These are phyloP conservation scores for Enteromius thamalakanensis DNA, from an alignment of 2,797 vertebrate species.

Conservation along the genomic window DNA sequence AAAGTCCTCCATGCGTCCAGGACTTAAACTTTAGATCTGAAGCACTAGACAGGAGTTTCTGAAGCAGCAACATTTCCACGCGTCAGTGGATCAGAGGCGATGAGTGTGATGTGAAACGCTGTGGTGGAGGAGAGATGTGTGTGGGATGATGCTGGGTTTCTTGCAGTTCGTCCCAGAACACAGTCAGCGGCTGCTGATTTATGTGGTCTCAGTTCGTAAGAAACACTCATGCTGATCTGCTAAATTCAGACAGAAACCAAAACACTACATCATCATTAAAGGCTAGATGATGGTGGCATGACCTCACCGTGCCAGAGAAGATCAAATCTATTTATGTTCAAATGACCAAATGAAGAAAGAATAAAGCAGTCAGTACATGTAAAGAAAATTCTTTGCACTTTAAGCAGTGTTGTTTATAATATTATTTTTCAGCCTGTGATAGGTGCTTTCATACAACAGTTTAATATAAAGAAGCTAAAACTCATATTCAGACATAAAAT, in stretches of 20 bases:
- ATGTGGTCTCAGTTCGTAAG: slow-evolving; percentile 10
- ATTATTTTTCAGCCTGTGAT: not conserved
- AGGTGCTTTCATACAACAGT: not conserved
- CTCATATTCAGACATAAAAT: not conserved
- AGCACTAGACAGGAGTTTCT: not conserved
- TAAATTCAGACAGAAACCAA: slow-evolving; percentile 30
- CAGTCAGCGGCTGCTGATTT: slow-evolving; percentile 18
- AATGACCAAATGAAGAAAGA: not conserved
- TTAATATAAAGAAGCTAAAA: not conserved
- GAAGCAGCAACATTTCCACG: not conserved
- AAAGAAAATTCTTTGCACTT: not conserved
- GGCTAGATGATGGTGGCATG: slow-evolving; percentile 8
- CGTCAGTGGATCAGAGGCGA: slow-evolving; percentile 1
- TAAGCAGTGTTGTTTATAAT: not conserved
- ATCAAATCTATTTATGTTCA: not conserved
- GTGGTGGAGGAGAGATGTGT: slow-evolving; percentile 3
- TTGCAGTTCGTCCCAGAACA: slow-evolving; percentile 4
- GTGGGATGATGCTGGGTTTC: slow-evolving; percentile 14
- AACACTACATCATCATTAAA: slow-evolving; percentile 21
- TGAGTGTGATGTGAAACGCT: slow-evolving; percentile 37
- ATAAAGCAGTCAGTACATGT: not conserved
- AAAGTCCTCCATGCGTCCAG: not conserved
- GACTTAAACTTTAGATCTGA: not conserved
- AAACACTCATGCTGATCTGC: slow-evolving; percentile 20
- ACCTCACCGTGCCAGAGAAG: slow-evolving; percentile 11